Evolutionary conservation across 2,797 vertebrate genomes (phyloP).

Genomic region (Protonibea diacanthus): DNA sequence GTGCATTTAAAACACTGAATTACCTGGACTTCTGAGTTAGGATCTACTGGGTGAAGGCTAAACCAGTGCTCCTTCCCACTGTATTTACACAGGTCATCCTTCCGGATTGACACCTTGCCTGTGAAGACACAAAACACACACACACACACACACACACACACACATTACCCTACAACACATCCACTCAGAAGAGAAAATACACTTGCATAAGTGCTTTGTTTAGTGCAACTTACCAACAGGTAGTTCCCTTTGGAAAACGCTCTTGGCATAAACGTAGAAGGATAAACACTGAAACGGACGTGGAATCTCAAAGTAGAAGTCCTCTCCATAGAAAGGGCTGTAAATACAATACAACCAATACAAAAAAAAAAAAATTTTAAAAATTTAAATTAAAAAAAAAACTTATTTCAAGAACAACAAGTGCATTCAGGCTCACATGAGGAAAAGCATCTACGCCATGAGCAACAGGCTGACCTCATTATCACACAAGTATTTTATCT

Average conservation of each 20-base stretch:
- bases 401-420: background rate
- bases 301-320: constrained; percentile 99
- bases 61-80: constrained; percentile 96
- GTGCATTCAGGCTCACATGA: background rate
- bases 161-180: constrained; percentile 27
- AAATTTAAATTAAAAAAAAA: too few relatives aligned
- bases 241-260: constrained; percentile 94
- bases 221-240: constrained; percentile 91
- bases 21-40: constrained; percentile 98
- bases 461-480: background rate
- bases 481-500: background rate
- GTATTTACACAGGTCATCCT: constrained; percentile 94
- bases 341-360: constrained; percentile 44
- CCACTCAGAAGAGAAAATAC: constrained; percentile 7
- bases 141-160: constrained; percentile 7
- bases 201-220: constrained; percentile 5
- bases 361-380: background rate
- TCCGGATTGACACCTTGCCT: constrained; percentile 98
- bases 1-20: constrained; percentile 12
- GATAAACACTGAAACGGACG: constrained; percentile 98
- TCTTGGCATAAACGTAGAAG: constrained; percentile 98
- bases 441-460: background rate
- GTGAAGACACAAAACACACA: constrained; percentile 41
- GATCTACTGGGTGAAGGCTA: constrained; percentile 94
- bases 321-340: constrained; percentile 98